Evolutionary conservation across 2,797 vertebrate genomes (phyloP), one percentile per base, ranked within the genome.

Genomic region (Hipposideros larvatus): DNA sequence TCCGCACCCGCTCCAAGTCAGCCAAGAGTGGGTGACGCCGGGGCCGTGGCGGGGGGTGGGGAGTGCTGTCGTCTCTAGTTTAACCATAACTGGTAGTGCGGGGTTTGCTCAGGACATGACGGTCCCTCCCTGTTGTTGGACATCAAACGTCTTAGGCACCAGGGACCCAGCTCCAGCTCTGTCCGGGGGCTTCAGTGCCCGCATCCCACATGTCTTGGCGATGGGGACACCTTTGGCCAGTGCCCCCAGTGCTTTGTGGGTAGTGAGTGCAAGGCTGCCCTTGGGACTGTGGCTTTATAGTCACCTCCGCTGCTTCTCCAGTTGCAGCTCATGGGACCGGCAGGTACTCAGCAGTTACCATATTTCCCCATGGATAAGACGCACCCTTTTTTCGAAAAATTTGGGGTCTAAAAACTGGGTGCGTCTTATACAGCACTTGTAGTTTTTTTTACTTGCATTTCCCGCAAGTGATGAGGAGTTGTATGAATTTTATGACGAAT

Each of bases 1-100:
- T 99, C 97, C 99, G 99, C 53, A 99, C 99, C 9, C 99, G 99
- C 91, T 99, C 99, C 48, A 99, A 99, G 98, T 98, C 99, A 0
- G 99, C 99, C 97, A 99, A 99, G 98, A 99, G 99, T 99, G 98
- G 98, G 99, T 92, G 59, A 16, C 28, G 11, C 24, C 2, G 71
- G 41, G 77, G 77, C 3, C 9, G 14, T 14, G 48, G 48, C 11
- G 48, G 13, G 48, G 13, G 48, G 14, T 15, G 14, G 48, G 48
- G 48, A 3, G 48, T 13, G 48, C 31, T 73, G 11, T 31, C 6
- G 26, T 61, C 10, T 51, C 43, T 8, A 13, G 11, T 78, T 86
- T 78, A 41, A 22, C 48, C 14, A 2, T 6, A n/a, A 7, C 65
- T 34, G 11, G 18, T 43, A 71, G 55, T 10, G 19, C 9, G 11